Base-by-base conservation (phyloP, 2,888 invertebrate genomes). In the Aporophyla lueneburgensis region DNA sequence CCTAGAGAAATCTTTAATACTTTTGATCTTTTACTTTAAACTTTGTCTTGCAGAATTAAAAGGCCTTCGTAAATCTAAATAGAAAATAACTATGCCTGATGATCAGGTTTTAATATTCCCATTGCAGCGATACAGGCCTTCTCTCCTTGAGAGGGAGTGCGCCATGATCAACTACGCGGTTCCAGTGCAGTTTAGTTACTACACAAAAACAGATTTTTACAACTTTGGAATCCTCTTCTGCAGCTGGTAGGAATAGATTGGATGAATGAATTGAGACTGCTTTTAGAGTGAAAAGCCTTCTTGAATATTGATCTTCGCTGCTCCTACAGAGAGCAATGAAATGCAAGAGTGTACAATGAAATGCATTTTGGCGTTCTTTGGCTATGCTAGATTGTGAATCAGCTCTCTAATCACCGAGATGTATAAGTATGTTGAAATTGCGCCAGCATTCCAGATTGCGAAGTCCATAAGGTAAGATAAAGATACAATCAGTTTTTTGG, bases 401-500 rank as follows among this genome's bases (percentile, higher is more conserved):
- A 7, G 51, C 2, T 27, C 16, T 16, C 14, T 53, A 14, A 58
- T 71, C 24, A 24, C 21, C 9, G 16, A 62, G 10, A 53, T 67
- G 27, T 71, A 33, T 21, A 40, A 5, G 10, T 62, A 10, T 56
- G n/a, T 51, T 58, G 27, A 24, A 76, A 16, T 9, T 12, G n/a
- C 10, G 10, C 16, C 16, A 62, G 40, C 43, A 63, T 63, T 40
- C 16, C 53, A 12, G 56, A 9, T 63, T n/a, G 7, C 4, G 16
- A 24, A 51, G 27, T n/a, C n/a, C 19, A 62, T 51, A 27, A n/a
- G n/a, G 5, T 40, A 2, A 33, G 56, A 77, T 49, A 66, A 21
- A 49, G 65, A 67, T 74, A 43, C 54, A 27, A 62, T 65, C 40
- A 54, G 73, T n/a, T 14, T n/a, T 71, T 65, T 58, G 33, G 21